Evolutionary conservation across 1,140 invertebrate species (phyloP).

Genomic region (Tenebrio molitor): DNA sequence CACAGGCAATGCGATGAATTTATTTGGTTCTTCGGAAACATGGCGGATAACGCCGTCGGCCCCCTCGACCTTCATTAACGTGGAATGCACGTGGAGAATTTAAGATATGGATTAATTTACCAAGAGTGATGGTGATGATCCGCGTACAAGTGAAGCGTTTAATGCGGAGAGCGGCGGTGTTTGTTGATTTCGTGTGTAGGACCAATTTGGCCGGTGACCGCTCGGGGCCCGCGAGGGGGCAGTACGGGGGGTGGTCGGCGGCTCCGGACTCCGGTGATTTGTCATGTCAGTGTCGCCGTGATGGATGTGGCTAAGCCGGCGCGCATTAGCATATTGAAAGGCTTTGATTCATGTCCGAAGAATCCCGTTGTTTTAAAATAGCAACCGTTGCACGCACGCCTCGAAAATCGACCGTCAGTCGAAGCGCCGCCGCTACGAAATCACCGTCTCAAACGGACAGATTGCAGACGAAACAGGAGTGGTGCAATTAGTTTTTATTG

Average conservation of each 20-base stretch:
- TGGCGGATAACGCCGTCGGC: conserved; percentile 5
- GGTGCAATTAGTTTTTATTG: conserved; percentile 8
- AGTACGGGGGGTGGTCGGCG: conserved; percentile 26
- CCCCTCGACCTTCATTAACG: conserved; percentile 35
- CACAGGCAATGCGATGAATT: conserved; percentile 4
- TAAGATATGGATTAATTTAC: conserved; percentile 43
- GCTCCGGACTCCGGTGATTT: conserved; percentile 56
- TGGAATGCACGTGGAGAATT: conserved; percentile 41
- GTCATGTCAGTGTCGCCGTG: conserved; percentile 62
- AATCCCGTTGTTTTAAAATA: conserved; percentile 61
- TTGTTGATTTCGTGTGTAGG: conserved; percentile 46
- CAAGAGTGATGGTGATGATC: conserved; percentile 41
- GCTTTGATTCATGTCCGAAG: conserved; percentile 59
- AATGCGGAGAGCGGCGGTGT: conserved; percentile 20
- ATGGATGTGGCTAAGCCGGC: conserved; percentile 55
- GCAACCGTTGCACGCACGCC: conserved; percentile 50
- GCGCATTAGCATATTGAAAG: conserved; percentile 62
- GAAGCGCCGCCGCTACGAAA: too few species aligned
- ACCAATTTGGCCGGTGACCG: conserved; percentile 42
- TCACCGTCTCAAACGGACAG: background rate
- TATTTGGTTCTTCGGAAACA: background rate
- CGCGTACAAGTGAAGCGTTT: conserved; percentile 19
- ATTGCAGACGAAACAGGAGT: background rate
- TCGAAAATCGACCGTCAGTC: background rate
- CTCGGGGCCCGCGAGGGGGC: background rate